phyloP scores from a whole-genome alignment of 2,797 vertebrate genomes.

The Pempheris klunzingeri region DNA sequence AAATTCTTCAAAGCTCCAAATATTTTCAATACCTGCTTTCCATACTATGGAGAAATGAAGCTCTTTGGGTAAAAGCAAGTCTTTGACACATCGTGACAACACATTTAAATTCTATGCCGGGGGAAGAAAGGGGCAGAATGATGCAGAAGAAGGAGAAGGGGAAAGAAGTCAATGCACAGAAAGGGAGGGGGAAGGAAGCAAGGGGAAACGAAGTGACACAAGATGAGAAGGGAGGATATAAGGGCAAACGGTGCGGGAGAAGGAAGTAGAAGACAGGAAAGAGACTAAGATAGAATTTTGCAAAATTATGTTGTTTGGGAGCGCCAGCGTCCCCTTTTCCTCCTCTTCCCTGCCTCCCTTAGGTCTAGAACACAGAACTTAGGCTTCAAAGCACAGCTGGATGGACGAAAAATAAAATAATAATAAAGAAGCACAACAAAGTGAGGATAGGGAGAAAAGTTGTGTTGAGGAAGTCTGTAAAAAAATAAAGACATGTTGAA shows the following conservation, averaged over 20 bases:
- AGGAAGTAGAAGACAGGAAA: not conserved
- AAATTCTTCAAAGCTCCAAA: conserved; percentile 23
- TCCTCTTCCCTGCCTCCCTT: not conserved
- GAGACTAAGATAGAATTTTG: not conserved
- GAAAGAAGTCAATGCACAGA: not conserved
- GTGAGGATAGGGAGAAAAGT: not conserved
- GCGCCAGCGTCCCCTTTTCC: not conserved
- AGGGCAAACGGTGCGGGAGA: not conserved
- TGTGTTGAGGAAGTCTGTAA: conserved; percentile 19
- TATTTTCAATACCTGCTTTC: conserved; percentile 16
- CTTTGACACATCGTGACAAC: conserved; percentile 14
- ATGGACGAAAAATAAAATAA: conserved; percentile 12
- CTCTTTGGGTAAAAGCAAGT: conserved; percentile 14
- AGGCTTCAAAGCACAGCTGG: conserved; percentile 38
- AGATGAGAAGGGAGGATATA: not conserved
- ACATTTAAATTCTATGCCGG: conserved; percentile 7
- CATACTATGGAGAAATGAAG: conserved; percentile 19
- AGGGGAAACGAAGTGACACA: not conserved
- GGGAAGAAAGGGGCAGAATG: not conserved
- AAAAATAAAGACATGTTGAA: conserved; percentile 2
- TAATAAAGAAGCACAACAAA: conserved; percentile 29
- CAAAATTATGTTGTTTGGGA: conserved; percentile 1
- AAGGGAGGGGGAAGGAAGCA: not conserved
- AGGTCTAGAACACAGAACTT: not conserved
- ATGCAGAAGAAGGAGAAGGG: not conserved